These are phyloP conservation scores for Nematolebias whitei DNA, from an alignment of 2,113 vertebrate species.

Conservation along the genomic window DNA sequence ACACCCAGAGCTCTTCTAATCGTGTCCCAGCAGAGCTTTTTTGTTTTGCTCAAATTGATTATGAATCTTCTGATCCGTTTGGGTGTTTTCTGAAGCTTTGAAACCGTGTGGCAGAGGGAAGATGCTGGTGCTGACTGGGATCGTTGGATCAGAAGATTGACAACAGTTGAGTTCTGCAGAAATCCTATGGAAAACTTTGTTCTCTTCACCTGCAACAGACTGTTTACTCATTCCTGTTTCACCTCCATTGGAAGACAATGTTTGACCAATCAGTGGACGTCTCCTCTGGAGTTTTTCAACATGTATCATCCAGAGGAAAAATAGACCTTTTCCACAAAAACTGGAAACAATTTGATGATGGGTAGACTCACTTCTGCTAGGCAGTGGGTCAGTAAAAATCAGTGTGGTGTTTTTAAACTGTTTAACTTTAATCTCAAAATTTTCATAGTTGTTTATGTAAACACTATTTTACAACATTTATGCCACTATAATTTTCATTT, in stretches of 20 bases:
- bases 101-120: not conserved
- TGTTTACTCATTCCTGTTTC: not conserved
- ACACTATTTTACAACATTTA: no score
- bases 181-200: not conserved
- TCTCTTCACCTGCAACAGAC: not conserved
- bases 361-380: no score
- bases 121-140: constrained; percentile 13
- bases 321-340: no score
- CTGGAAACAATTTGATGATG: no score
- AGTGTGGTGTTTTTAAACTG: no score
- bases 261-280: not conserved
- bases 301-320: no score
- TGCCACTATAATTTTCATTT: no score
- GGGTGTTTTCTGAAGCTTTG: not conserved
- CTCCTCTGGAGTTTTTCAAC: not conserved
- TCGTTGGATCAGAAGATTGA: not conserved
- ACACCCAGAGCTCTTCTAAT: constrained; percentile 18
- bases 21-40: constrained; percentile 11
- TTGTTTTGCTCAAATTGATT: constrained; percentile 19
- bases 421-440: no score
- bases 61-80: constrained; percentile 10
- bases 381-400: no score
- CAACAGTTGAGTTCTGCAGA: not conserved
- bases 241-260: not conserved
- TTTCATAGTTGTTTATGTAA: no score